Base-by-base conservation (phyloP, 2,113 vertebrate species). In the Gymnogyps californianus region DNA sequence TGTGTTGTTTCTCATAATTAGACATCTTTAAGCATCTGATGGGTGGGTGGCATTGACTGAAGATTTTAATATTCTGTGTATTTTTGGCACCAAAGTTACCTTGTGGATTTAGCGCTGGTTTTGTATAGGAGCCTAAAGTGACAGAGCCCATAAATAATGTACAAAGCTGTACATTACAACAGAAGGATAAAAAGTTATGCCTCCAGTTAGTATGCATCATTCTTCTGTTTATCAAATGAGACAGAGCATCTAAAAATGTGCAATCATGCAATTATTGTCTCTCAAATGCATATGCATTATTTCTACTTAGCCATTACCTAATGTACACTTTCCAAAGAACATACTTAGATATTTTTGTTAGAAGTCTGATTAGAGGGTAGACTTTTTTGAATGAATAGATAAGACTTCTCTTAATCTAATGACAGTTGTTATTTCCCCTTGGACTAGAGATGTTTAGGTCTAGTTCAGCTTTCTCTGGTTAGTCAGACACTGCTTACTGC, bases 31-130 rank as follows among this genome's bases (percentile, higher is more conserved):
- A 91, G 57, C 82, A 90, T 90, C 88, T 96, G 90, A 64, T 91
- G 47, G 31, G 81, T 95, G 78, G 77, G 74, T 94, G 74, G 90
- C 29, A 55, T 67, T 67, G 92, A 84, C 78, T 96, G 84, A 90
- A 61, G 81, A 59, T 78, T 85, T 85, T 46, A 83, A 89, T 46
- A 38, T 46, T 65, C 40, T 84, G 1, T 70, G 46, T 81, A 24
- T 58, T 90, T 93, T 89, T 87, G 84, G 85, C 69, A 87, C 26
- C 10, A 3, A 44, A 84, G 32, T 55, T 85, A 62, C 78, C 47
- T 64, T 67, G 58, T 87, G 52, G 46, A 67, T 82, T 91, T 93
- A 89, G 38, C 42, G n/a, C 22, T 1, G 1, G 7, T 83, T 91
- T 84, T 87, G 24, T 66, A 55, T 18, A 51, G 61, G 47, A 93